These are phyloP conservation scores for Gymnodraco acuticeps DNA, from an alignment of 2,797 vertebrate genomes.

Conservation along the genomic window DNA sequence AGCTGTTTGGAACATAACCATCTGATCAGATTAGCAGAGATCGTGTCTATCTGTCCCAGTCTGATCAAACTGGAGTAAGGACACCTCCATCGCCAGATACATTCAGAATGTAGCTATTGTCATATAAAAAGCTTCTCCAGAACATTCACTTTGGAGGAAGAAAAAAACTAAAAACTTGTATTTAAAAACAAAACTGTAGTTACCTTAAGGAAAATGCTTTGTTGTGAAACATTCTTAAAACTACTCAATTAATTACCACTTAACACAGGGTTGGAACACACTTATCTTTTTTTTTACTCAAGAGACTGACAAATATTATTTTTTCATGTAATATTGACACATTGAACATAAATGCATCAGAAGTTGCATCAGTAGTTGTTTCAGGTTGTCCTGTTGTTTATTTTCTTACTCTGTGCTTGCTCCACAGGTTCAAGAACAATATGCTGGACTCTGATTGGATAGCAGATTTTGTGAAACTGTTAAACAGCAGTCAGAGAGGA, in stretches of 20 bases:
- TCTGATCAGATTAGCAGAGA: slow-evolving; percentile 70
- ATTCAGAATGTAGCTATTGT: background rate
- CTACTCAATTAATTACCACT: background rate
- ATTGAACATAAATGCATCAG: background rate
- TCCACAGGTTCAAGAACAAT: slow-evolving; percentile 66
- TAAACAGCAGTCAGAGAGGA: slow-evolving; percentile 30
- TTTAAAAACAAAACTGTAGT: background rate
- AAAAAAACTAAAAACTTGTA: background rate
- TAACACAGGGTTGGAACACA: background rate
- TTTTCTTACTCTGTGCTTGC: background rate
- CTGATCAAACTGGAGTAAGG: slow-evolving; percentile 79
- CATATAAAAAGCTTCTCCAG: background rate
- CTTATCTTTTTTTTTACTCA: background rate
- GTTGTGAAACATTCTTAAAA: background rate
- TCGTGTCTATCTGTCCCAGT: slow-evolving; percentile 57
- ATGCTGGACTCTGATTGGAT: slow-evolving; percentile 38
- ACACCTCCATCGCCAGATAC: background rate
- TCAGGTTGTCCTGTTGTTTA: background rate
- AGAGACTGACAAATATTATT: background rate
- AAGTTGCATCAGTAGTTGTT: background rate
- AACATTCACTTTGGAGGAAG: background rate
- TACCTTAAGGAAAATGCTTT: background rate
- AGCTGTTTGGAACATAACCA: slow-evolving; percentile 67
- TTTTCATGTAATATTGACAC: background rate
- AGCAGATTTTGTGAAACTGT: slow-evolving; percentile 49